Conservation (phyloP, 2,113 vertebrate genomes). For the Thomomys bottae region DNA sequence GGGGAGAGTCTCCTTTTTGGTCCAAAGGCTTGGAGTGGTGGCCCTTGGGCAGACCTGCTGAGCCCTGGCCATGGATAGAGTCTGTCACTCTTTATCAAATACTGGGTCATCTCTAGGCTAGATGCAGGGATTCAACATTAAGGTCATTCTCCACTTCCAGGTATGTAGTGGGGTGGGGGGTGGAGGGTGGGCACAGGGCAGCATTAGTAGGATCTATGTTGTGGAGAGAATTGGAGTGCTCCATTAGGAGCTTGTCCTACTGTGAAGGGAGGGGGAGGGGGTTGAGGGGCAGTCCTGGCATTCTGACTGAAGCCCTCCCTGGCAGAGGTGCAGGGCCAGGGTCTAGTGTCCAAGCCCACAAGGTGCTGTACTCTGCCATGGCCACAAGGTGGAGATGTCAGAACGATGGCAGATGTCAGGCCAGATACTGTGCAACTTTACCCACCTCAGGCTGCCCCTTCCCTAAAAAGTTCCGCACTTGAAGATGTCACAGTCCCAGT, state of each 20-base stretch:
- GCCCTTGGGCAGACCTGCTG: background rate
- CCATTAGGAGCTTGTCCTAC: background rate
- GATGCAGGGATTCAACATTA: background rate
- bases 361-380: background rate
- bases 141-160: background rate
- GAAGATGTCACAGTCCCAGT: background rate
- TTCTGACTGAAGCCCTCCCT: too few species aligned
- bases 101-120: background rate
- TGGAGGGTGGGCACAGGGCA: background rate
- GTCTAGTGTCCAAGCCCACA: background rate
- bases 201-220: background rate
- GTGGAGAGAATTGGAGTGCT: background rate
- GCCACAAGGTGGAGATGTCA: constrained; percentile 32
- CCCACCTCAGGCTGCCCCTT: too few species aligned
- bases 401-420: background rate
- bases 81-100: background rate
- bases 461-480: background rate
- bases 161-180: background rate
- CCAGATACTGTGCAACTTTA: too few species aligned
- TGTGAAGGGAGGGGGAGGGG: background rate
- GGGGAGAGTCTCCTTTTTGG: background rate
- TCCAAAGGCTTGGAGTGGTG: background rate
- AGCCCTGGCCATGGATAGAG: background rate
- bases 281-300: background rate
- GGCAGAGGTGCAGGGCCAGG: background rate